Evolutionary conservation across 2,797 vertebrate genomes (phyloP).

Genomic region (Ctenopoma multispine): DNA sequence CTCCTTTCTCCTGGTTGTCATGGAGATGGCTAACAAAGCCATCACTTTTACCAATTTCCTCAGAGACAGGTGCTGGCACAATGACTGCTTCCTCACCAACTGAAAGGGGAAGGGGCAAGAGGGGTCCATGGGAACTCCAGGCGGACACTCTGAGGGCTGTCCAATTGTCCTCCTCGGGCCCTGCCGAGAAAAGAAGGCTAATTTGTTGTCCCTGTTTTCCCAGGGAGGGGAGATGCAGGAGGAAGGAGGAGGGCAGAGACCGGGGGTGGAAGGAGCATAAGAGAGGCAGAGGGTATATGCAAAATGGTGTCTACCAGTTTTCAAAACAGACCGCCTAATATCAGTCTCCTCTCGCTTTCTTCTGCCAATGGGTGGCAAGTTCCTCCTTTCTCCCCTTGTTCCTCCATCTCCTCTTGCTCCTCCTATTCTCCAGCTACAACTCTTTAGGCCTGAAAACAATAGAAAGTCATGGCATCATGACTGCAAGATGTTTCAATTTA

Average conservation of each 20-base stretch:
- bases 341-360: conserved; percentile 75
- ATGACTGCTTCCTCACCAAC: conserved; percentile 86
- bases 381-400: conserved; percentile 63
- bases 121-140: conserved; percentile 89
- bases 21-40: conserved; percentile 89
- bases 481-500: conserved; percentile 83
- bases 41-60: conserved; percentile 93
- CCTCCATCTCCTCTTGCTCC: conserved; percentile 63
- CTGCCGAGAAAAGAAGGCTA: conserved; percentile 88
- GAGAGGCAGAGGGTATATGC: conserved; percentile 51
- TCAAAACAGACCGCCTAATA: conserved; percentile 84
- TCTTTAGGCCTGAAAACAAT: conserved; percentile 70
- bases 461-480: conserved; percentile 75
- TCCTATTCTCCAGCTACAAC: conserved; percentile 66
- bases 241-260: conserved; percentile 47
- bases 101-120: conserved; percentile 90
- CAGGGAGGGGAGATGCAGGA: conserved; percentile 86
- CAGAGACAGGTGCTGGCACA: conserved; percentile 92
- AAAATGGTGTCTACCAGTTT: conserved; percentile 76
- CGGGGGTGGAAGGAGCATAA: conserved; percentile 39
- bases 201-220: conserved; percentile 93
- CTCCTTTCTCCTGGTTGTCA: conserved; percentile 85
- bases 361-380: conserved; percentile 75
- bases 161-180: conserved; percentile 88
- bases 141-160: conserved; percentile 88